Percentiles rank a stretch among this genome's conserved stretches.
Evolutionary conservation across 2,888 invertebrate species (phyloP).

Genomic region (Parascotia fuliginaria): DNA sequence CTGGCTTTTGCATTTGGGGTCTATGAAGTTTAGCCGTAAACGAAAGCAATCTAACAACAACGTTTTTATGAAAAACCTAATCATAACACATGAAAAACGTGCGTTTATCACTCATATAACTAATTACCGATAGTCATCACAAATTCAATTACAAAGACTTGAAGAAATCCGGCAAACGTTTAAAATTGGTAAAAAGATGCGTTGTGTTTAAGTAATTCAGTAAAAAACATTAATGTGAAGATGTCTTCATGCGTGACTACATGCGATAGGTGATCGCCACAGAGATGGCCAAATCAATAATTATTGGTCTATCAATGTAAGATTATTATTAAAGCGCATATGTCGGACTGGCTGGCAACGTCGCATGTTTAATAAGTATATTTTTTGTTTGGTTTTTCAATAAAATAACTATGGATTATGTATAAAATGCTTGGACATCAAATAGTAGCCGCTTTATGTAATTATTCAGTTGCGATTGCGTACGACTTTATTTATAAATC

Average conservation of each 20-base stretch:
- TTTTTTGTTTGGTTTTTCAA: too few relatives aligned
- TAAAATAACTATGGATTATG: too few relatives aligned
- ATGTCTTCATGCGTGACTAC: slow-evolving; percentile 19
- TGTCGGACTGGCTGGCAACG: too few relatives aligned
- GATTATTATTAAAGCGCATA: not conserved
- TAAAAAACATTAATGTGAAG: slow-evolving; percentile 17
- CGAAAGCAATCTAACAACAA: too few relatives aligned
- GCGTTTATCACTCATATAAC: slow-evolving; percentile 4
- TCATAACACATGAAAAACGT: not conserved
- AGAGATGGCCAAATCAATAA: not conserved
- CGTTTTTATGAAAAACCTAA: too few relatives aligned
- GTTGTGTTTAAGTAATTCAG: slow-evolving; percentile 8
- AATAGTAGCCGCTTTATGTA: too few relatives aligned
- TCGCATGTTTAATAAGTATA: too few relatives aligned
- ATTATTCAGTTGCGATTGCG: too few relatives aligned
- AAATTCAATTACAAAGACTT: slow-evolving; percentile 9
- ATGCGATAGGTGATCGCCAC: slow-evolving; percentile 28
- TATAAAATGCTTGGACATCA: too few relatives aligned
- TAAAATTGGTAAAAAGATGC: slow-evolving; percentile 6
- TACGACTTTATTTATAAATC: too few relatives aligned
- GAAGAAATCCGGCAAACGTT: slow-evolving; percentile 30
- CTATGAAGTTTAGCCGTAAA: too few relatives aligned
- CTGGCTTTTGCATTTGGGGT: too few relatives aligned
- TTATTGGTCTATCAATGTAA: slow-evolving; percentile 1
- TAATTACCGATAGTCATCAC: not conserved